Percentiles rank a stretch among this genome's conserved stretches.
Conservation (phyloP, 2,113 vertebrate genomes). For the Melozone crissalis region DNA sequence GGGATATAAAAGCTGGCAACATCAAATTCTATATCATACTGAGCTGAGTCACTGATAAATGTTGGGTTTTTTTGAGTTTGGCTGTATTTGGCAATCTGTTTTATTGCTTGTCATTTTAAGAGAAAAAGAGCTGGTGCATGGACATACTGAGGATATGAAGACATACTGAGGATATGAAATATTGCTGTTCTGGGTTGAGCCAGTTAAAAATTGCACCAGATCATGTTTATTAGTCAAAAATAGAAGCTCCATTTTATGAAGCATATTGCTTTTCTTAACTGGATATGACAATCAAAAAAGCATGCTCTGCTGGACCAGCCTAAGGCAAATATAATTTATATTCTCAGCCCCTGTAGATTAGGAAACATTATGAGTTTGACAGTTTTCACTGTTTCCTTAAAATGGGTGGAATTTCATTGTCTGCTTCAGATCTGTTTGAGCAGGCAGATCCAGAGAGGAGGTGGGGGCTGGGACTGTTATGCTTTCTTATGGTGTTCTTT, state of each 20-base stretch:
- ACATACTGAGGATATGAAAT: neutral
- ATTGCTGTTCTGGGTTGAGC: neutral
- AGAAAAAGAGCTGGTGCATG: neutral
- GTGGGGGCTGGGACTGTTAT: neutral
- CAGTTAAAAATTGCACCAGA: neutral
- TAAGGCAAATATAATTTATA: neutral
- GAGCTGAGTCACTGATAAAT: neutral
- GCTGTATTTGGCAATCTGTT: neutral
- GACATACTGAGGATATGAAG: neutral
- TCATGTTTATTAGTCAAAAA: neutral
- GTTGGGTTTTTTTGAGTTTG: neutral
- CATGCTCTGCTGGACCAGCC: neutral
- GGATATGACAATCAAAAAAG: neutral
- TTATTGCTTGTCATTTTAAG: neutral
- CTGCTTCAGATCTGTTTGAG: neutral
- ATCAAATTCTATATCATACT: neutral
- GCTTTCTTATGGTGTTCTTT: neutral
- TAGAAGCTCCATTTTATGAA: neutral
- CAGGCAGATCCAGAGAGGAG: neutral
- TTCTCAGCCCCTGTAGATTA: neutral
- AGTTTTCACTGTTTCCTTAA: neutral
- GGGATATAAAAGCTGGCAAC: neutral
- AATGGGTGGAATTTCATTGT: neutral
- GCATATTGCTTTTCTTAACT: neutral
- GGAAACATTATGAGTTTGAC: neutral